Percentiles rank a stretch among this genome's conserved stretches.
Conservation (phyloP, 2,888 invertebrate genomes). For the Sarcophaga caerulescens region DNA sequence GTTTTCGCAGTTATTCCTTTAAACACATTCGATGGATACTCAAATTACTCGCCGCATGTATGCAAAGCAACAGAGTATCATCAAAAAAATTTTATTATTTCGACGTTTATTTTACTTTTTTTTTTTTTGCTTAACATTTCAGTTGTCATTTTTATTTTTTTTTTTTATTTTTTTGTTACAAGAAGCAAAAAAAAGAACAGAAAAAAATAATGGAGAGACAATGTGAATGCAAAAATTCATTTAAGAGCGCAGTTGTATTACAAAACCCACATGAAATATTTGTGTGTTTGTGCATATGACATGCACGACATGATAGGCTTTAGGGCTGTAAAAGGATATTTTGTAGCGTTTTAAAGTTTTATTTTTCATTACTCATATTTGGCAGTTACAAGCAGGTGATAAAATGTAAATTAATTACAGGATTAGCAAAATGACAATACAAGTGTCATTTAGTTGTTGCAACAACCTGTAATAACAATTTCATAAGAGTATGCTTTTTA, state of each 20-base stretch:
- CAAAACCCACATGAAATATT: constrained; percentile 1
- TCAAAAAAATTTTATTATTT: constrained; percentile 38
- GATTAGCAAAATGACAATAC: constrained; percentile 33
- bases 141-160: background rate
- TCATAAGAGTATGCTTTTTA: background rate
- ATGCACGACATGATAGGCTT: background rate
- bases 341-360: background rate
- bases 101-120: background rate
- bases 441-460: constrained; percentile 12
- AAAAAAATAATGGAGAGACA: background rate
- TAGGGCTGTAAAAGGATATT: constrained; percentile 26
- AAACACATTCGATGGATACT: background rate
- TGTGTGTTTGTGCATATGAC: constrained; percentile 7
- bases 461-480: background rate
- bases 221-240: background rate
- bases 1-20: constrained; percentile 68
- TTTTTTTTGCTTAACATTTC: background rate
- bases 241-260: constrained; percentile 15
- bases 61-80: constrained; percentile 31
- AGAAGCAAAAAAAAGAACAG: too few relatives aligned
- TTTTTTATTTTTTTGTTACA: too few relatives aligned
- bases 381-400: constrained; percentile 41
- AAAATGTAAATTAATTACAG: constrained; percentile 42
- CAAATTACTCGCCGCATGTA: constrained; percentile 40
- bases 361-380: background rate